Evolutionary conservation across 2,797 vertebrate species (phyloP).

Genomic region (Epinephelus awoara): DNA sequence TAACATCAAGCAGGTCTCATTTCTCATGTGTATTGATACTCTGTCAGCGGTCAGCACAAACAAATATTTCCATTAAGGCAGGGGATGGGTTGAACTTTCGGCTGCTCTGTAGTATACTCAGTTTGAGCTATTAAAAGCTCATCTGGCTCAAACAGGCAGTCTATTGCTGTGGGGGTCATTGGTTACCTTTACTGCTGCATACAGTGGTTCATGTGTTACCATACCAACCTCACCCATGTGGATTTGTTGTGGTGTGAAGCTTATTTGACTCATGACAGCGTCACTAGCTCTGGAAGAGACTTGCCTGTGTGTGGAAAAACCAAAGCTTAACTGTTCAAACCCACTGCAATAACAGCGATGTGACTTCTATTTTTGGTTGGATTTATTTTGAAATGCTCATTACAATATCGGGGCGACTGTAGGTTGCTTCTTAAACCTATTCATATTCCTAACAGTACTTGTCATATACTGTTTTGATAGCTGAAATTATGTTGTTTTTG

Average conservation of each 20-base stretch:
- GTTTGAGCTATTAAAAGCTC: slow-evolving; percentile 29
- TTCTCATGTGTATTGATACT: slow-evolving; percentile 35
- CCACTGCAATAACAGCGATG: slow-evolving; percentile 7
- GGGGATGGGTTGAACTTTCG: slow-evolving; percentile 19
- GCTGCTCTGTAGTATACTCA: slow-evolving; percentile 20
- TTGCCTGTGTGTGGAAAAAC: not conserved
- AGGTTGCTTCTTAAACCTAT: slow-evolving; percentile 38
- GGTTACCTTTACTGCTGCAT: slow-evolving; percentile 1
- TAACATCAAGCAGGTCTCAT: slow-evolving; percentile 32
- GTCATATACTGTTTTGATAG: slow-evolving; percentile 27
- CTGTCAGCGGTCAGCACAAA: slow-evolving; percentile 30
- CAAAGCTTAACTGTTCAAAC: not conserved
- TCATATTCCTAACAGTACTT: slow-evolving; percentile 47
- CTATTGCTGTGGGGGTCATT: not conserved
- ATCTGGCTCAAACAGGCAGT: slow-evolving; percentile 11
- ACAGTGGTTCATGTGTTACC: not conserved
- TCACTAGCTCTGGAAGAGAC: not conserved
- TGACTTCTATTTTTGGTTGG: slow-evolving; percentile 12
- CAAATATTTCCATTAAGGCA: slow-evolving; percentile 22
- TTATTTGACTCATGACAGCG: not conserved
- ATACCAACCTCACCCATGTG: not conserved
- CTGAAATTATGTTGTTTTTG: slow-evolving; percentile 61
- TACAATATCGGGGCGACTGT: slow-evolving; percentile 22
- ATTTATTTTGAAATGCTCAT: slow-evolving; percentile 49
- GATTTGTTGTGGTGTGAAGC: slow-evolving; percentile 7